Base-by-base conservation (phyloP, 2,113 vertebrate species). In the Platichthys stellatus region DNA sequence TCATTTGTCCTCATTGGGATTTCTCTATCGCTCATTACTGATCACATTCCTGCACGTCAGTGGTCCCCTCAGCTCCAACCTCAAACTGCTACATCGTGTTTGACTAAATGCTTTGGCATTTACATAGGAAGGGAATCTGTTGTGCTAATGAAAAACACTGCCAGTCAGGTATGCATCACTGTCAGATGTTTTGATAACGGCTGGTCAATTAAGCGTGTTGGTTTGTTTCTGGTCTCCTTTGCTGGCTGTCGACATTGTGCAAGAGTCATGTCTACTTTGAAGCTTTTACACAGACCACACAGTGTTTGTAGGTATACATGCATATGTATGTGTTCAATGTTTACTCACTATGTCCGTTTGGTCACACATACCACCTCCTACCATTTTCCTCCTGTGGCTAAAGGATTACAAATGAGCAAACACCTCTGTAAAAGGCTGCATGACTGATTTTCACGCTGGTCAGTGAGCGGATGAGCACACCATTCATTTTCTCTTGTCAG, bases 401-500 rank as follows among this genome's bases (percentile, higher is more conserved):
- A 54, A 81, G 79, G 88, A 84, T 87, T 80, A 88, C 72, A 74
- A 84, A 83, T 77, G 35, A 86, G 85, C 89, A 89, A 86, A 89
- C 92, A 90, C 76, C 86, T 89, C 91, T 92, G 89, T 87, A 81
- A 91, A 89, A 92, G 40, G 45, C 65, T 60, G 56, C 59, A 80
- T 85, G 92, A 92, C 63, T 53, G 90, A 91, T 91, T 80, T 74
- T 86, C 6, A 74, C 63, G 76, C 89, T 73, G 85, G 80, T 92
- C 92, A 81, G 83, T 90, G 88, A 76, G 80, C 87, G 88, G 86
- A 91, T 80, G 90, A 93, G 90, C 89, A 65, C 74, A 17, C 77
- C 89, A 88, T 92, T 89, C 61, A 81, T 93, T 91, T 86, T 91
- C 21, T 75, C 81, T 80, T 89, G 89, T 93, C 90, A 87, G 71